Conservation (phyloP, 2,888 invertebrate species). For the Drosophila gaucha region DNA sequence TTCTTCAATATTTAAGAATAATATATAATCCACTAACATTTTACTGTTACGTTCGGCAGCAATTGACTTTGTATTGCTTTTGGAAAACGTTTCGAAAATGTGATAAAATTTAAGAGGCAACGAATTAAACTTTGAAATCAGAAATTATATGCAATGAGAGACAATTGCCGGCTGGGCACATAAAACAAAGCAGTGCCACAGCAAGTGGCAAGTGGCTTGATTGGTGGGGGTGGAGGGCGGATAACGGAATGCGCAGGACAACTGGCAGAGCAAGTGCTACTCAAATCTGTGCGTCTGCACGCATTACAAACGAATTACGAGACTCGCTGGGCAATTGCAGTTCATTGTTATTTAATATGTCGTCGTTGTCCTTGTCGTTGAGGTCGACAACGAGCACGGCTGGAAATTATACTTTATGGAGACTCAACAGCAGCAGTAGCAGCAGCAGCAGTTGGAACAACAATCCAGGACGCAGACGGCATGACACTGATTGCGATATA, state of each 20-base stretch:
- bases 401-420: constrained; percentile 78
- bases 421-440: constrained; percentile 45
- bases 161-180: constrained; percentile 57
- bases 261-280: constrained; percentile 49
- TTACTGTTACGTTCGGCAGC: constrained; percentile 3
- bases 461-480: constrained; percentile 61
- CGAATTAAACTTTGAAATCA: constrained; percentile 69
- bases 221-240: constrained; percentile 4
- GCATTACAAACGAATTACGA: constrained; percentile 80
- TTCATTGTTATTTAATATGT: constrained; percentile 82
- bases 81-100: constrained; percentile 24
- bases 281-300: constrained; percentile 80
- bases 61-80: constrained; percentile 30
- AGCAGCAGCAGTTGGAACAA: constrained; percentile 28
- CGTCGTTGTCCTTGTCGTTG: constrained; percentile 53
- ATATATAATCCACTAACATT: too few species aligned
- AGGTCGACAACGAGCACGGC: constrained; percentile 42
- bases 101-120: constrained; percentile 71
- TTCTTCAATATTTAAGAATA: too few species aligned
- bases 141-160: constrained; percentile 65
- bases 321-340: constrained; percentile 79
- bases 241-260: constrained; percentile 33
- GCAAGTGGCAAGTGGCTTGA: constrained; percentile 5
- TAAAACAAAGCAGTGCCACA: constrained; percentile 55
- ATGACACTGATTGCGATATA: constrained; percentile 80